Base-by-base conservation (phyloP, 2,113 vertebrate species). In the Indicator maculatus region DNA sequence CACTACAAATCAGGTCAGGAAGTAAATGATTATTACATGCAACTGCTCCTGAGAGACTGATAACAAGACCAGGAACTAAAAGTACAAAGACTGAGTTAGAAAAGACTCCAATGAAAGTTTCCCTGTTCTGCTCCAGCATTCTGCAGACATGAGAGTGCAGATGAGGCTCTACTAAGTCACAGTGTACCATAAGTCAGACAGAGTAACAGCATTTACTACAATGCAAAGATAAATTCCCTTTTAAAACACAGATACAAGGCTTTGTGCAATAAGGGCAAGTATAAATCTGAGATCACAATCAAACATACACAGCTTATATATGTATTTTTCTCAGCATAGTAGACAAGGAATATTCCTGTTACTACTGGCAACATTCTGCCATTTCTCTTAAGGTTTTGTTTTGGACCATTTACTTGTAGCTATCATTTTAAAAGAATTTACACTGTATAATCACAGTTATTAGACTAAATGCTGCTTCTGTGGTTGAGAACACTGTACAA, bases 61-160 rank as follows among this genome's bases (percentile, higher is more conserved):
- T 78, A 76, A 94, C 39, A 73, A 90, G 60, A 93, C 55, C 77
- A 85, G 63, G 44, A 92, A 50, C 41, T 67, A 12, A 26, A 94
- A 74, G 74, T n/a, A 27, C 31, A 69, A 84, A 41, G 20, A 16
- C 24, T 73, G 33, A 61, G 56, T 36, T 47, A 56, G 33, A 53
- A 52, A n/a, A 91, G 56, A 56, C 24, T 33, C 1, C 1, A 79
- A 88, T 36, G 53, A 77, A 83, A 67, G 70, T 38, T 80, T 75
- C 77, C 23, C 44, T 76, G 76, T 74, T 86, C 47, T 71, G 60
- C 45, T 72, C 23, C 67, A 92, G 33, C 39, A 23, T 38, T 58
- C 41, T 73, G 74, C 59, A 82, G 82, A 52, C 33, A 77, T 28
- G 6, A 60, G 41, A 64, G 9, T 64, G 73, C 72, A 89, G 63